These are phyloP conservation scores for Palythoa grandis DNA, from an alignment of 92 coral and sea anemone species.

Conservation along the genomic window DNA sequence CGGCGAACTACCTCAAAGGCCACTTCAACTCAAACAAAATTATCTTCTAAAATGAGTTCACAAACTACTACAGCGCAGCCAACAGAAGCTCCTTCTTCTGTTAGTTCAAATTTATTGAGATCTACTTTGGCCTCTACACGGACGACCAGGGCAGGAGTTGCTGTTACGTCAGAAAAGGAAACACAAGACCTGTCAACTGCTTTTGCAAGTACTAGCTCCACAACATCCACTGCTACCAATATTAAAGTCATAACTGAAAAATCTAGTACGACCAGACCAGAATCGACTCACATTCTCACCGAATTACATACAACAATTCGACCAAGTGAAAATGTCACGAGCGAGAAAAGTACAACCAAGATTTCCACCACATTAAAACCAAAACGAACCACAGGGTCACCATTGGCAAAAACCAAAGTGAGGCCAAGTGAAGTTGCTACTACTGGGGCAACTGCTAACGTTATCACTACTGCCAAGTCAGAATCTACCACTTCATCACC, in stretches of 20 bases:
- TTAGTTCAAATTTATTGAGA: not conserved
- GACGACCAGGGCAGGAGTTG: not conserved
- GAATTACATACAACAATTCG: not conserved
- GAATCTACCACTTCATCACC: not conserved
- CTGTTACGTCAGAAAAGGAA: not conserved
- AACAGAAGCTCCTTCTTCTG: not conserved
- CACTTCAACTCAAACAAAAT: not conserved
- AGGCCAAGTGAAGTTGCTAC: not conserved
- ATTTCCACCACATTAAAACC: not conserved
- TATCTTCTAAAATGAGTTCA: not conserved
- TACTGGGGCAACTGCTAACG: not conserved
- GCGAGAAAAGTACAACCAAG: not conserved
- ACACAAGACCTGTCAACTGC: not conserved
- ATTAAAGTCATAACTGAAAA: not conserved
- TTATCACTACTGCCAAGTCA: not conserved
- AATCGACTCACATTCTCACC: not conserved
- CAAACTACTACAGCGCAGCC: not conserved
- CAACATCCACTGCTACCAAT: not conserved
- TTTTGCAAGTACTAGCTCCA: not conserved
- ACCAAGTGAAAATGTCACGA: not conserved
- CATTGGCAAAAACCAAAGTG: not conserved
- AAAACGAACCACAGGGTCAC: not conserved
- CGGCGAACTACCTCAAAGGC: not conserved
- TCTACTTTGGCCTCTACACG: not conserved
- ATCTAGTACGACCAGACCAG: not conserved